Base-by-base conservation (phyloP, 2,113 vertebrate species). In the Trochalopteron elliotii region DNA sequence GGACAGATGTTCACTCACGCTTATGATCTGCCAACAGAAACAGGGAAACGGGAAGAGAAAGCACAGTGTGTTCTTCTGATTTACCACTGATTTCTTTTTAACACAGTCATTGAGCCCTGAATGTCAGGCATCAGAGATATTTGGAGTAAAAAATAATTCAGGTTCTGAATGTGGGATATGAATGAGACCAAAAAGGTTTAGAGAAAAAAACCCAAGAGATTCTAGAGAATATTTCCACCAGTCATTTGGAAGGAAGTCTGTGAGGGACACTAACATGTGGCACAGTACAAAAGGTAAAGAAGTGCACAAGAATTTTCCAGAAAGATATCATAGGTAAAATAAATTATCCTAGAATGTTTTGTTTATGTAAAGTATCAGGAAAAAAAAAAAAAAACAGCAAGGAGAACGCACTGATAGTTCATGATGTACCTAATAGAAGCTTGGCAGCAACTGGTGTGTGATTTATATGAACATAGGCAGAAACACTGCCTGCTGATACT, bases 401-500 rank as follows among this genome's bases (percentile, higher is more conserved):
- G 60, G 12, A 92, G 44, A 12, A 92, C 75, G 71, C 33, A 68
- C 27, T 67, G 72, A 78, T 77, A 89, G 60, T 30, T 89, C 90
- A 52, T 40, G 71, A 94, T 63, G 68, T 42, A 92, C 56, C 59
- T 87, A 92, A 83, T 25, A 75, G 71, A 92, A 17, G 15, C 80
- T 86, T 92, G 95, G 93, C 94, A 95, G 93, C 89, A 92, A 95
- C 81, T 78, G 83, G 76, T 84, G 35, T 79, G 76, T 97, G 95
- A 96, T 96, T 96, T 96, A 93, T 94, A 77, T 14, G 52, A 93
- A 86, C 86, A 77, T 2, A 78, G 68, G 72, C 76, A 93, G 72
- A 94, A 88, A 79, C 80, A 90, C 64, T 95, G 86, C 92, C 95
- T 97, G 92, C 93, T 96, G 94, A 92, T 94, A 77, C 39, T 81